A percentile compares a stretch with the other conserved stretches of the same genome.
phyloP scores from a whole-genome alignment of 2,888 invertebrate genomes.

The Drosophila glabriapex region DNA sequence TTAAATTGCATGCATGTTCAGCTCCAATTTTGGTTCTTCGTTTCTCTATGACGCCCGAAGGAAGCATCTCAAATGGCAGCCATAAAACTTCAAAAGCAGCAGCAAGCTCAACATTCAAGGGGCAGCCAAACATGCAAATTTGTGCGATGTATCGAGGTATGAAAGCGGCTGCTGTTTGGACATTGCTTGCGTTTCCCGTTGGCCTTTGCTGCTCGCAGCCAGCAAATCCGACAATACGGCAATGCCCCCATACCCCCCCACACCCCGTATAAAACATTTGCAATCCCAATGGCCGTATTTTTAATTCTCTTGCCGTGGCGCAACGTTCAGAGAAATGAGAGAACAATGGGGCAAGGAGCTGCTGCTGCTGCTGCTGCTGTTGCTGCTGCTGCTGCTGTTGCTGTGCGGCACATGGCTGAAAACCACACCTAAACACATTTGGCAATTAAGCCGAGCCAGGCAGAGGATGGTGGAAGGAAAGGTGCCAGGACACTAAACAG shows the following conservation, averaged over 20 bases:
- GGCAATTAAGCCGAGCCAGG: slow-evolving; percentile 68
- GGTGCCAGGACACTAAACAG: slow-evolving; percentile 68
- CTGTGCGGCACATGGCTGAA: slow-evolving; percentile 62
- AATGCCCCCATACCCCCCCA: background rate
- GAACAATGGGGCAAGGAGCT: slow-evolving; percentile 41
- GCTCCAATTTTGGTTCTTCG: background rate
- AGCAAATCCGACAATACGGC: slow-evolving; percentile 4
- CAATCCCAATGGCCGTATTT: slow-evolving; percentile 46
- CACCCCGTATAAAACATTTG: background rate
- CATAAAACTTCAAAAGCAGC: slow-evolving; percentile 74
- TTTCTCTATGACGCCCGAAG: background rate
- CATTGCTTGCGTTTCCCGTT: slow-evolving; percentile 14
- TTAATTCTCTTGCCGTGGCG: slow-evolving; percentile 48
- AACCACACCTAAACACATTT: slow-evolving; percentile 82
- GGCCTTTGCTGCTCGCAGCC: slow-evolving; percentile 2
- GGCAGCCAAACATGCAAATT: slow-evolving; percentile 70
- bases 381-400: slow-evolving; percentile 26
- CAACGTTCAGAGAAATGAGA: slow-evolving; percentile 42
- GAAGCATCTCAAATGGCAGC: slow-evolving; percentile 63
- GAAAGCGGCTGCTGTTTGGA: slow-evolving; percentile 50
- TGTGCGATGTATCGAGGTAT: slow-evolving; percentile 58
- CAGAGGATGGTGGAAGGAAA: slow-evolving; percentile 10
- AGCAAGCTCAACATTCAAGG: slow-evolving; percentile 46
- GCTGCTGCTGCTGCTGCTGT: slow-evolving; percentile 31
- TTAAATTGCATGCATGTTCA: slow-evolving; percentile 1